phyloP scores from a whole-genome alignment of 2,113 vertebrate species.

The Madoqua kirkii region DNA sequence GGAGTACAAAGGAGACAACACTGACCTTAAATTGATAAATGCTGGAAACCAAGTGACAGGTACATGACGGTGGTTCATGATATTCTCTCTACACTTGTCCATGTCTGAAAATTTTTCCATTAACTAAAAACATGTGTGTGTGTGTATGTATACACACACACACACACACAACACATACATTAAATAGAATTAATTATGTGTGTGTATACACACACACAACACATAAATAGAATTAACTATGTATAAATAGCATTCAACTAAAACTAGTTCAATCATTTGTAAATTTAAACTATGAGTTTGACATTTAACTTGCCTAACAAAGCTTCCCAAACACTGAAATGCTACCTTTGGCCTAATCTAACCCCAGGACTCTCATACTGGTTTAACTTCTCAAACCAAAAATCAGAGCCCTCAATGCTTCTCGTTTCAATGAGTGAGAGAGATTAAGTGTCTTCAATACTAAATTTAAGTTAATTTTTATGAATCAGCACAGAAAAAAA shows the following conservation, averaged over 20 bases:
- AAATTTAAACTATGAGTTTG: background rate
- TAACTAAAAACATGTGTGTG: background rate
- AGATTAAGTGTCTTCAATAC: background rate
- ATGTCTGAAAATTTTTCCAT: background rate
- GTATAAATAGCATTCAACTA: background rate
- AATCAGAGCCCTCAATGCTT: background rate
- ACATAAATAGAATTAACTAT: background rate
- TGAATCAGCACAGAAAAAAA: background rate
- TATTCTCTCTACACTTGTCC: background rate
- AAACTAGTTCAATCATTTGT: background rate
- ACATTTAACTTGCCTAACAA: background rate
- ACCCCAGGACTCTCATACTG: background rate
- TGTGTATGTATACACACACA: background rate
- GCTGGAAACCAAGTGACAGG: background rate
- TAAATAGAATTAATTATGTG: background rate
- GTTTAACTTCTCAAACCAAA: background rate
- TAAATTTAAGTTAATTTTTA: background rate
- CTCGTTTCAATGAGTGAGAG: background rate
- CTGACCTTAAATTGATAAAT: background rate
- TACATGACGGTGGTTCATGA: background rate
- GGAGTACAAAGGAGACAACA: background rate
- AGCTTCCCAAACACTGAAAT: background rate
- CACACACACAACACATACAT: background rate
- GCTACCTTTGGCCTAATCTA: background rate
- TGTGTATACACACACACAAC: background rate